Evolutionary conservation across 1,140 invertebrate genomes (phyloP).

Genomic region (Drosophila tropicalis): DNA sequence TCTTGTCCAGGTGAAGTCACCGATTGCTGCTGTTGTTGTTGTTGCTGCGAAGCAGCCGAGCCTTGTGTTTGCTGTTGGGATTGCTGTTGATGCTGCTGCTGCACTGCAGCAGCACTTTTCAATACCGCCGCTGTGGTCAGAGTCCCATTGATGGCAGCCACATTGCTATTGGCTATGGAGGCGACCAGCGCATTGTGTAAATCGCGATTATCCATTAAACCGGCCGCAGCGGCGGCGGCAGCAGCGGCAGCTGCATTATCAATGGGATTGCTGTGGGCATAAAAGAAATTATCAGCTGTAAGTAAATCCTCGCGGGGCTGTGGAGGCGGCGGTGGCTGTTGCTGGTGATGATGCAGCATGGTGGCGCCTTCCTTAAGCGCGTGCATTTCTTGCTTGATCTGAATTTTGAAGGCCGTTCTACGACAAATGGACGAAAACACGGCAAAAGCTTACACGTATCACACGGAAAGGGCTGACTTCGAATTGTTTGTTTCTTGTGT

Average conservation of each 20-base stretch:
- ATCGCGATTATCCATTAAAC: constrained; percentile 86
- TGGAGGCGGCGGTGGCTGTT: constrained; percentile 54
- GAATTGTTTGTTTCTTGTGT: constrained; percentile 27
- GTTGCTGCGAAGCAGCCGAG: constrained; percentile 25
- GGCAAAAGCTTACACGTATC: background rate
- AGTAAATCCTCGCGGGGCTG: constrained; percentile 56
- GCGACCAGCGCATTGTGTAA: constrained; percentile 86
- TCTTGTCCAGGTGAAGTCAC: constrained; percentile 53
- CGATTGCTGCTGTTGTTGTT: constrained; percentile 28
- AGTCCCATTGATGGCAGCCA: constrained; percentile 78
- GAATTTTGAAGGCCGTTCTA: constrained; percentile 64
- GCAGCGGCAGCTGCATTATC: constrained; percentile 84
- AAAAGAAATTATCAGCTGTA: constrained; percentile 68
- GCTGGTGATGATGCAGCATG: constrained; percentile 67
- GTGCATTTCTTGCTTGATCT: constrained; percentile 76
- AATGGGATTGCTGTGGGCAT: constrained; percentile 84
- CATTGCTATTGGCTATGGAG: constrained; percentile 83
- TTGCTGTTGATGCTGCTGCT: constrained; percentile 56
- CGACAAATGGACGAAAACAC: background rate
- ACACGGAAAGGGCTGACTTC: background rate
- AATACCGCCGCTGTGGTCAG: constrained; percentile 70
- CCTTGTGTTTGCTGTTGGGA: constrained; percentile 57
- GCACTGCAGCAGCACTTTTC: constrained; percentile 68
- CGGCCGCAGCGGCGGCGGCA: constrained; percentile 73
- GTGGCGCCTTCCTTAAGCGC: constrained; percentile 75